Conservation (phyloP, 2,113 vertebrate species). For the Sorex araneus region DNA sequence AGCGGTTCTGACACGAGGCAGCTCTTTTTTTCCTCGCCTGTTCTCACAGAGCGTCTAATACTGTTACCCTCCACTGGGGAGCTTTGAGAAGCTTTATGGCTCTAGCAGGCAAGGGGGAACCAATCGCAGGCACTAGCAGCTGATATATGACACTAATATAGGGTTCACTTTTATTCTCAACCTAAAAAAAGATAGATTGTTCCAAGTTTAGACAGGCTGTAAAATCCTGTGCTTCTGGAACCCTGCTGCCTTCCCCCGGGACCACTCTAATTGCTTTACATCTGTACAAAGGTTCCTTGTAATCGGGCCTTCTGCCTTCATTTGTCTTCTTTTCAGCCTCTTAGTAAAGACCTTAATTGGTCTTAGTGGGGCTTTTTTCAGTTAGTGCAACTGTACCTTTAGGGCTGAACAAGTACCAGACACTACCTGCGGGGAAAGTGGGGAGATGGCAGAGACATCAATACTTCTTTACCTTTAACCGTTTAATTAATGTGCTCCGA, state of each 20-base stretch:
- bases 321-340: constrained; percentile 99
- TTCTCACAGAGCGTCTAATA: constrained; percentile 88
- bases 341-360: constrained; percentile 99
- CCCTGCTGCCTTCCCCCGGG: constrained; percentile 93
- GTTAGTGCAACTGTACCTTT: constrained; percentile 92
- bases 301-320: constrained; percentile 98
- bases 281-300: constrained; percentile 99
- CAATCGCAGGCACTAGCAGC: constrained; percentile 90
- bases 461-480: constrained; percentile 96
- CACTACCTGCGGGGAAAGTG: constrained; percentile 89
- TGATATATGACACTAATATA: constrained; percentile 96
- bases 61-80: constrained; percentile 89
- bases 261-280: constrained; percentile 99
- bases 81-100: constrained; percentile 89
- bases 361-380: constrained; percentile 97
- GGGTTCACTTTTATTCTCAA: constrained; percentile 92
- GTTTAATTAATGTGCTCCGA: constrained; percentile 97
- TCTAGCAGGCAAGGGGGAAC: constrained; percentile 91
- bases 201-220: constrained; percentile 95
- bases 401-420: constrained; percentile 92
- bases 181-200: constrained; percentile 95
- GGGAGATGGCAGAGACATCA: constrained; percentile 92
- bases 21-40: constrained; percentile 81
- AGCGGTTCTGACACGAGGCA: constrained; percentile 72
- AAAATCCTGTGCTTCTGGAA: constrained; percentile 95